Percentiles rank a stretch among this genome's conserved stretches.
These are phyloP conservation scores for Aporophyla lueneburgensis DNA, from an alignment of 2,888 invertebrate species.

Conservation along the genomic window DNA sequence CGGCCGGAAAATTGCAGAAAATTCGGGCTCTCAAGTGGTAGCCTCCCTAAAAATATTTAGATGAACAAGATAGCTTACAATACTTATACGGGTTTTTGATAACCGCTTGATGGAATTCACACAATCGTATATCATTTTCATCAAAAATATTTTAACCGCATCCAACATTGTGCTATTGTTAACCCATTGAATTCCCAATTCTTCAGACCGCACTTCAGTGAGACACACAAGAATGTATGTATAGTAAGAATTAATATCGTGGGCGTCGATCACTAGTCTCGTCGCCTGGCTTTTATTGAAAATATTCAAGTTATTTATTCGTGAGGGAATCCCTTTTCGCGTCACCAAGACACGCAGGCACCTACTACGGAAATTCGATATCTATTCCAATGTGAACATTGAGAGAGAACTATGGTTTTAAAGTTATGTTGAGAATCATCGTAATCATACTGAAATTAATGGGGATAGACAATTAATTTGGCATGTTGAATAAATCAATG, in stretches of 20 bases:
- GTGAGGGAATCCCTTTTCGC: conserved; percentile 66
- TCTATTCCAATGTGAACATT: not conserved
- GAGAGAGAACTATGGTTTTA: not conserved
- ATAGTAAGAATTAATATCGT: conserved; percentile 55
- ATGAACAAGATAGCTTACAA: not conserved
- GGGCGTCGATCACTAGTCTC: conserved; percentile 59
- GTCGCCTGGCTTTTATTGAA: conserved; percentile 66
- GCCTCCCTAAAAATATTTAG: not conserved
- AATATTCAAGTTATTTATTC: conserved; percentile 70
- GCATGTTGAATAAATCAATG: not conserved
- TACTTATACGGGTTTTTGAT: not conserved
- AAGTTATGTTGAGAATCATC: not conserved
- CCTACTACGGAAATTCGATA: conserved; percentile 37
- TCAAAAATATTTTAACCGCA: not conserved
- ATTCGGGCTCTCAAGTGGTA: no score
- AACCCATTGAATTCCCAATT: conserved; percentile 17
- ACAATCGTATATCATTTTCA: not conserved
- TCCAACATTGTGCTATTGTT: conserved; percentile 4
- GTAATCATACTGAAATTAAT: no score
- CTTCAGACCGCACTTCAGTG: conserved; percentile 28
- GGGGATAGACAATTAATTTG: no score
- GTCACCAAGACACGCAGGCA: conserved; percentile 42
- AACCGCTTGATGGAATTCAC: not conserved
- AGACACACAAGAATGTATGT: conserved; percentile 48
- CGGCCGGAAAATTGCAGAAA: no score